These are phyloP conservation scores for Drosophila kohkoa DNA, from an alignment of 1,140 invertebrate genomes.

Conservation along the genomic window DNA sequence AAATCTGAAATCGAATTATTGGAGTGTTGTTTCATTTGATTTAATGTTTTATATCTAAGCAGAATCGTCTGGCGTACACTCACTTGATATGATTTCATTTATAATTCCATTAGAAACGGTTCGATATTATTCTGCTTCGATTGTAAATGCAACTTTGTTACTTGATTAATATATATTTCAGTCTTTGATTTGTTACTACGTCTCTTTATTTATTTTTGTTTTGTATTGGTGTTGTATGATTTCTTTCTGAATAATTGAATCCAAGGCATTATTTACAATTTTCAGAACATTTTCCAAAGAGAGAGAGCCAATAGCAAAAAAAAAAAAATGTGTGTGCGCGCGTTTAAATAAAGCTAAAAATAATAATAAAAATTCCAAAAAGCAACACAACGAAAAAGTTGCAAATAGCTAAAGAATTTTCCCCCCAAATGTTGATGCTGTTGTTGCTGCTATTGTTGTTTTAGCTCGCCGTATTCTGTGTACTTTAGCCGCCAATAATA, in stretches of 20 bases:
- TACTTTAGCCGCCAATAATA: conserved; percentile 72
- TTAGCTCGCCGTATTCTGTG: conserved; percentile 53
- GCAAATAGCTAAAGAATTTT: conserved; percentile 57
- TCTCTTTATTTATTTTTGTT: neutral
- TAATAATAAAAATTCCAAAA: conserved; percentile 54
- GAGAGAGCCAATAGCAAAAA: conserved; percentile 41
- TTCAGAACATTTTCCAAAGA: conserved; percentile 57
- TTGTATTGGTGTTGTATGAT: neutral
- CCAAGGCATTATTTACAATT: conserved; percentile 22
- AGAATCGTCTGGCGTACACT: neutral
- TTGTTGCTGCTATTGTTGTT: conserved; percentile 34
- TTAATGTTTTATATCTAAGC: neutral
- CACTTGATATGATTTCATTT: conserved; percentile 6
- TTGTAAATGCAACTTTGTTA: conserved; percentile 23
- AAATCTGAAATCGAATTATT: neutral
- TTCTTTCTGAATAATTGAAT: conserved; percentile 19
- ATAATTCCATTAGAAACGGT: conserved; percentile 1
- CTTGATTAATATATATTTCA: conserved; percentile 10
- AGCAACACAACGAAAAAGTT: conserved; percentile 47
- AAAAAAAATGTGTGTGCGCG: conserved; percentile 42
- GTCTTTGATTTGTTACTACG: conserved; percentile 12
- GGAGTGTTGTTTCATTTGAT: neutral
- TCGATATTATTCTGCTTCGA: neutral
- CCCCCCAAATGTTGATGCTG: conserved; percentile 20
- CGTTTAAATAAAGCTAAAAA: conserved; percentile 63